Evolutionary conservation across 2,113 vertebrate species (phyloP).

Genomic region (Cettia cetti): DNA sequence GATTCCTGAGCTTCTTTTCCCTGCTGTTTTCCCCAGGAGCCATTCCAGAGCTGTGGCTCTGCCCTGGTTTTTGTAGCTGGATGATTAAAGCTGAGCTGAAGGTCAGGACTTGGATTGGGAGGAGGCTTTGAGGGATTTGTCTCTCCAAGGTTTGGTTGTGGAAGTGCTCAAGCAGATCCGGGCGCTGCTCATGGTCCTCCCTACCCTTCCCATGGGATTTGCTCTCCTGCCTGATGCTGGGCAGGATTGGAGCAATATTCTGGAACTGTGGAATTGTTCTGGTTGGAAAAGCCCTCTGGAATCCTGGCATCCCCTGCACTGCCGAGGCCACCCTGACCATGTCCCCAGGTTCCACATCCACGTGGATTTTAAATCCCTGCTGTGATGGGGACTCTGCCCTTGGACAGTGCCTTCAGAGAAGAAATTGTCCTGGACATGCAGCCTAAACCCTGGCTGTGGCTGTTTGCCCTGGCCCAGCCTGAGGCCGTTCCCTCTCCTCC

Average conservation of each 20-base stretch:
- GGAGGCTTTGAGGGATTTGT: not conserved
- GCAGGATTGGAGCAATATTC: rapidly evolving
- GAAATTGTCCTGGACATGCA: not conserved
- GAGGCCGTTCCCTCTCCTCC: not conserved
- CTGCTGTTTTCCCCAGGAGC: not conserved
- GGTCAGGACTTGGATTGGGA: not conserved
- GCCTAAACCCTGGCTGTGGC: not conserved
- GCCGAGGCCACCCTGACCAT: rapidly evolving
- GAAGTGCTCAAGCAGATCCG: not conserved
- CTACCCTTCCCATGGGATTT: not conserved
- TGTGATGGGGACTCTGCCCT: not conserved
- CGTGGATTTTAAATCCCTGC: not conserved
- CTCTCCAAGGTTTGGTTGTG: not conserved
- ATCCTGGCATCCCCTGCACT: not conserved
- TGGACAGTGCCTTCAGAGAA: rapidly evolving
- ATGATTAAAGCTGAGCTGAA: not conserved
- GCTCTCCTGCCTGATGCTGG: not conserved
- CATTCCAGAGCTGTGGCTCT: not conserved
- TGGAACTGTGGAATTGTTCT: not conserved
- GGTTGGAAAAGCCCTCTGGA: not conserved
- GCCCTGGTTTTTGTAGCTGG: not conserved
- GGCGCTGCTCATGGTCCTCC: not conserved
- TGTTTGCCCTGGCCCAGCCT: not conserved
- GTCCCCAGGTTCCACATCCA: not conserved
- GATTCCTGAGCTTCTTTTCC: not conserved